Conservation (phyloP, 2,888 invertebrate species). For the Malachius bipustulatus region DNA sequence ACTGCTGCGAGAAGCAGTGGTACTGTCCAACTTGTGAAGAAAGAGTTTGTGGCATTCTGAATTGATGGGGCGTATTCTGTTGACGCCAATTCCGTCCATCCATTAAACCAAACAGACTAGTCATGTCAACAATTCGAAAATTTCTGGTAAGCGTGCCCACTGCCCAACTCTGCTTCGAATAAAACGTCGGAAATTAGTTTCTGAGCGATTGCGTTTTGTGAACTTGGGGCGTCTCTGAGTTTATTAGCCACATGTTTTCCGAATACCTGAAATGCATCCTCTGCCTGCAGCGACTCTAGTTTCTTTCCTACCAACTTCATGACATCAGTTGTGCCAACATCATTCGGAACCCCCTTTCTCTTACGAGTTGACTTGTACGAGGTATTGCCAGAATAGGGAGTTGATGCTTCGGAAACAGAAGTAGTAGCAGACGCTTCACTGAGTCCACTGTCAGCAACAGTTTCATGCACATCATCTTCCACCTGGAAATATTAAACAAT, state of each 20-base stretch:
- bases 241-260: slow-evolving; percentile 19
- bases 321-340: slow-evolving; percentile 19
- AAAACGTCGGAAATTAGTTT: slow-evolving; percentile 13
- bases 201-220: slow-evolving; percentile 13
- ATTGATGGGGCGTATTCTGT: slow-evolving; percentile 10
- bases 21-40: slow-evolving; percentile 13
- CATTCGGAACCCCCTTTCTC: slow-evolving; percentile 15
- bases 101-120: slow-evolving; percentile 16
- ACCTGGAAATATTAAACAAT: slow-evolving; percentile 10
- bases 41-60: slow-evolving; percentile 10
- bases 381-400: slow-evolving; percentile 9
- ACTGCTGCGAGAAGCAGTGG: slow-evolving; percentile 14
- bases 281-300: slow-evolving; percentile 15
- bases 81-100: slow-evolving; percentile 13
- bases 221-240: slow-evolving; percentile 14
- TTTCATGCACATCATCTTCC: slow-evolving; percentile 10
- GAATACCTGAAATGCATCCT: slow-evolving; percentile 16
- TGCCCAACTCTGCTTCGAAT: slow-evolving; percentile 16
- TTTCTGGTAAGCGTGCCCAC: slow-evolving; percentile 17
- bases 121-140: slow-evolving; percentile 19
- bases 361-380: no score
- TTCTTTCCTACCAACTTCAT: slow-evolving; percentile 16
- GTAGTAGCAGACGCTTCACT: slow-evolving; percentile 11
- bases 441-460: slow-evolving; percentile 11
- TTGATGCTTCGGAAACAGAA: slow-evolving; percentile 10